phyloP scores from a whole-genome alignment of 2,888 invertebrate genomes.

The Ophioninae sp. region DNA sequence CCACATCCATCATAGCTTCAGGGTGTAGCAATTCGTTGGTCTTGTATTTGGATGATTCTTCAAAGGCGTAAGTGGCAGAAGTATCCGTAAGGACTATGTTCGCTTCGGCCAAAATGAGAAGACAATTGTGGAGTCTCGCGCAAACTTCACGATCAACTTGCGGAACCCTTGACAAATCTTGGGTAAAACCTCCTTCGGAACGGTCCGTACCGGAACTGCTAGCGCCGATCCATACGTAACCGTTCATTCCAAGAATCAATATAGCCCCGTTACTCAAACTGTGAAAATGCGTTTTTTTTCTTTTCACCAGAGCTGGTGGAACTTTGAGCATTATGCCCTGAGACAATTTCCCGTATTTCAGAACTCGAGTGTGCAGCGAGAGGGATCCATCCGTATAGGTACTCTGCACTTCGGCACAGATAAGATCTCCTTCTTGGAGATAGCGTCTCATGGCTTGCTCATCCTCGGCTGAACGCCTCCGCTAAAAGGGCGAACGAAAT shows the following conservation, averaged over 20 bases:
- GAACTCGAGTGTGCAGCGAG: constrained; percentile 96
- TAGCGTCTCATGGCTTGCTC: constrained; percentile 98
- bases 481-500: constrained; percentile 80
- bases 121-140: constrained; percentile 93
- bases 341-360: constrained; percentile 97
- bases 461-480: constrained; percentile 96
- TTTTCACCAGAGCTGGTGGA: constrained; percentile 93
- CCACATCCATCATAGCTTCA: constrained; percentile 92
- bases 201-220: constrained; percentile 85
- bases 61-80: constrained; percentile 94
- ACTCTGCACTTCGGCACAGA: constrained; percentile 98
- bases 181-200: constrained; percentile 88
- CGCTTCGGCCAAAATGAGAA: constrained; percentile 91
- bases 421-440: constrained; percentile 96
- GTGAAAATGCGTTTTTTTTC: constrained; percentile 98
- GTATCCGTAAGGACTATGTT: constrained; percentile 96
- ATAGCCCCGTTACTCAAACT: constrained; percentile 95
- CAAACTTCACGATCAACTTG: constrained; percentile 91
- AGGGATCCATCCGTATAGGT: constrained; percentile 95
- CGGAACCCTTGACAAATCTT: constrained; percentile 86
- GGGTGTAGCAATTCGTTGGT: constrained; percentile 91
- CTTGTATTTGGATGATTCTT: constrained; percentile 91
- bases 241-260: constrained; percentile 97
- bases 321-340: constrained; percentile 96
- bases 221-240: constrained; percentile 96